Conservation (phyloP, 2,888 invertebrate species). For the Cataglyphis altisquamis region DNA sequence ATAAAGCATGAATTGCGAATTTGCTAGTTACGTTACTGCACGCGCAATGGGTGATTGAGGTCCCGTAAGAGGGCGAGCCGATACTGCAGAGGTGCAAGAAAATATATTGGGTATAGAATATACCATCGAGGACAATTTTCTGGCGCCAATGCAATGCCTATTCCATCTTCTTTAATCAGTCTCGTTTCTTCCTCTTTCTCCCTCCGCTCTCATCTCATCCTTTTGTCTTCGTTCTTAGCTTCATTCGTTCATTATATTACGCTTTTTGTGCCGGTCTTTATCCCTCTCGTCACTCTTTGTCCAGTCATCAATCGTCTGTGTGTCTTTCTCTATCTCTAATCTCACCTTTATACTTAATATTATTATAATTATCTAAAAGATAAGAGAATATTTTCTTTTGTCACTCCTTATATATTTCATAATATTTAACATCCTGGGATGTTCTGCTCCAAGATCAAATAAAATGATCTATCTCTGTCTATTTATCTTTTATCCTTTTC, state of each 20-base stretch:
- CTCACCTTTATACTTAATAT: not conserved
- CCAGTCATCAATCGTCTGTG: not conserved
- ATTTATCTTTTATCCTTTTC: not conserved
- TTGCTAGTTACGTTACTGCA: slow-evolving; percentile 27
- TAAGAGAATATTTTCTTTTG: not conserved
- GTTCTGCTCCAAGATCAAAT: not conserved
- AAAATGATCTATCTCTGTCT: not conserved
- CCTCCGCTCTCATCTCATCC: not conserved
- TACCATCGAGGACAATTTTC: slow-evolving; percentile 12
- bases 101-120: not conserved
- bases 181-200: not conserved
- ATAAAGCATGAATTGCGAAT: not conserved
- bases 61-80: slow-evolving; percentile 28
- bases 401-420: not conserved
- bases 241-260: not conserved
- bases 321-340: not conserved
- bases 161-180: slow-evolving; percentile 22
- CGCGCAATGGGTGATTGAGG: not conserved
- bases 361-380: not conserved
- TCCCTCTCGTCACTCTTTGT: not conserved
- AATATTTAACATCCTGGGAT: not conserved
- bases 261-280: not conserved
- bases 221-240: slow-evolving; percentile 24
- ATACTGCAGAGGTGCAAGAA: slow-evolving; percentile 43
- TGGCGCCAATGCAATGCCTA: slow-evolving; percentile 47